These are phyloP conservation scores for Latrodectus geometricus DNA, from an alignment of 1,140 invertebrate species.

Conservation along the genomic window DNA sequence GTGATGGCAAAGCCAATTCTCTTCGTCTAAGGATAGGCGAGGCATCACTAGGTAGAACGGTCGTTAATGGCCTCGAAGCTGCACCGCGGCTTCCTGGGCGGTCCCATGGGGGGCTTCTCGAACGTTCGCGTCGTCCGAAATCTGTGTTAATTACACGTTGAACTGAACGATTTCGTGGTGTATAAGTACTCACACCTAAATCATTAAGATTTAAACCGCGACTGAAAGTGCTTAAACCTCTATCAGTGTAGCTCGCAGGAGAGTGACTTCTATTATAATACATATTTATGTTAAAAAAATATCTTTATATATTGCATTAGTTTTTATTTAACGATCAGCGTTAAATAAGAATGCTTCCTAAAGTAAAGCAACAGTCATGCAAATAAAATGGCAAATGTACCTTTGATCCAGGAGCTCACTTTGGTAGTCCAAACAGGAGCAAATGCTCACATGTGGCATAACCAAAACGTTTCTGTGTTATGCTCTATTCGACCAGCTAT, in stretches of 20 bases:
- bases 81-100: neutral
- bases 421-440: no score
- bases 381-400: no score
- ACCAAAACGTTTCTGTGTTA: no score
- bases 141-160: constrained; percentile 41
- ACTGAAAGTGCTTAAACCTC: neutral
- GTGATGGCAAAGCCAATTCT: neutral
- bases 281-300: constrained; percentile 10
- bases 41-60: neutral
- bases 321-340: no score
- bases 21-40: constrained; percentile 18
- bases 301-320: no score
- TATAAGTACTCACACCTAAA: constrained; percentile 4
- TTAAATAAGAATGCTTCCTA: no score
- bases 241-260: neutral
- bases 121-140: constrained; percentile 16
- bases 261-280: constrained; percentile 43
- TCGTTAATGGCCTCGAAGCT: neutral
- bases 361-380: no score
- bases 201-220: constrained; percentile 4
- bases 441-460: no score
- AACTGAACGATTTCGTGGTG: constrained; percentile 36
- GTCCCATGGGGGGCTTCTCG: constrained; percentile 25
- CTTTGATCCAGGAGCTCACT: no score
- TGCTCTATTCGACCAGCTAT: no score